These are phyloP conservation scores for Xiphophorus maculatus DNA, from an alignment of 2,113 vertebrate genomes.

Conservation along the genomic window DNA sequence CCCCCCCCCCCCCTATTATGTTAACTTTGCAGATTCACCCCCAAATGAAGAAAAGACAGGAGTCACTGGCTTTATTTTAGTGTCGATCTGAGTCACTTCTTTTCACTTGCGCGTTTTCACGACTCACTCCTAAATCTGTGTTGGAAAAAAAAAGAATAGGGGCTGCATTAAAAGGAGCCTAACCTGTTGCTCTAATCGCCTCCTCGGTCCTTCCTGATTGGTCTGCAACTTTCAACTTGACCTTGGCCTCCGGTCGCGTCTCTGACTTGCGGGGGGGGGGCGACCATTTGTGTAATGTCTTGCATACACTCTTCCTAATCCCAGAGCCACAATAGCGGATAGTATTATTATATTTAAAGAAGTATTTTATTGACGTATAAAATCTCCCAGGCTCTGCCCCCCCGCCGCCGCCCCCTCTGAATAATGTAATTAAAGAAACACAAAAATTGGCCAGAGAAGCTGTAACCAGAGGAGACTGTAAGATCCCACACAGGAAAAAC, in stretches of 20 bases:
- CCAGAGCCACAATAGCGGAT: not conserved
- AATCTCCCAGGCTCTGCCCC: not conserved
- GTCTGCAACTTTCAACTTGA: slow-evolving; percentile 97
- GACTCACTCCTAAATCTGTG: not conserved
- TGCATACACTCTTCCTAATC: not conserved
- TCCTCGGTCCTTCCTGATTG: slow-evolving; percentile 66
- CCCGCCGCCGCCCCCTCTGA: too few species aligned
- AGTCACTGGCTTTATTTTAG: not conserved
- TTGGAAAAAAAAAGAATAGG: not conserved
- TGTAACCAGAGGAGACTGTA: not conserved
- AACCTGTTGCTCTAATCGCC: too few species aligned
- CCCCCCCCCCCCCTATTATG: too few species aligned
- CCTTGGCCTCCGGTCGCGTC: slow-evolving; percentile 92
- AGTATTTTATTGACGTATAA: not conserved
- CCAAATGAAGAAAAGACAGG: not conserved
- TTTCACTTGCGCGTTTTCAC: not conserved
- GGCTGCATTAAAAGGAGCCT: not conserved
- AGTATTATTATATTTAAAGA: not conserved
- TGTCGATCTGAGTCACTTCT: not conserved
- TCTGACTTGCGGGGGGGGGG: slow-evolving; percentile 16
- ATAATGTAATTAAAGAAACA: not conserved
- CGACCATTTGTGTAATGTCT: slow-evolving; percentile 33
- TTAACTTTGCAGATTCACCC: not conserved
- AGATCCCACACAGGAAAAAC: not conserved
- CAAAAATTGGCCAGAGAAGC: not conserved